phyloP scores from a whole-genome alignment of 2,888 invertebrate genomes.

The Eilema caniola region DNA sequence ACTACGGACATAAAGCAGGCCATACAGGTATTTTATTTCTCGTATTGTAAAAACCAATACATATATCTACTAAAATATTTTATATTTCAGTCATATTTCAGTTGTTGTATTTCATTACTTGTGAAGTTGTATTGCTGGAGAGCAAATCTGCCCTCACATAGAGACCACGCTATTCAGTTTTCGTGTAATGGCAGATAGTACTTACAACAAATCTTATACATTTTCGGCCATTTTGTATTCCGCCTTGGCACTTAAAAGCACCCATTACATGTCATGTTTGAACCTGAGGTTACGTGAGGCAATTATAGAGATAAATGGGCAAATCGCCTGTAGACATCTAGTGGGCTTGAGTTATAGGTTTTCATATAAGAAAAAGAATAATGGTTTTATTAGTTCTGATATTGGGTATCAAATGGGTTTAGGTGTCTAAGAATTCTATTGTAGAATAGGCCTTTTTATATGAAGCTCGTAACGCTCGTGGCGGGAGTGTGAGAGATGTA shows the following conservation, averaged over 20 bases:
- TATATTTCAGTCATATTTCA: too few species aligned
- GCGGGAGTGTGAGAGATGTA: background rate
- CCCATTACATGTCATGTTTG: slow-evolving; percentile 7
- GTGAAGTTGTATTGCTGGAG: too few species aligned
- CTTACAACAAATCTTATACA: slow-evolving; percentile 1
- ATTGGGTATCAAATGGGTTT: slow-evolving; percentile 11
- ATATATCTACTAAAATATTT: too few species aligned
- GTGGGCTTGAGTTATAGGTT: slow-evolving; percentile 60
- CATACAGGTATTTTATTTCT: background rate
- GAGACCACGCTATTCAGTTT: background rate
- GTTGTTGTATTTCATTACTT: too few species aligned
- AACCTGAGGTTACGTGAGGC: slow-evolving; percentile 39
- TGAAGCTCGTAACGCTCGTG: background rate
- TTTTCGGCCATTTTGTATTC: background rate
- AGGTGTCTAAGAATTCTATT: background rate
- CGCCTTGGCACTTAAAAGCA: background rate
- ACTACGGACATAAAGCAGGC: background rate
- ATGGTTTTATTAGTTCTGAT: slow-evolving; percentile 41
- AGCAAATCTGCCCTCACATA: too few species aligned
- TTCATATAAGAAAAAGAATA: slow-evolving; percentile 51
- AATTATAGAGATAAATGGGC: slow-evolving; percentile 66
- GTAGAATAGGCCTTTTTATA: background rate
- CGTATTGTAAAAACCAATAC: too few species aligned
- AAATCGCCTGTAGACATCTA: slow-evolving; percentile 41
- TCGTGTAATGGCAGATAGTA: background rate